Evolutionary conservation across 2,797 vertebrate genomes (phyloP).

Genomic region (Chlorospingus flavigularis): DNA sequence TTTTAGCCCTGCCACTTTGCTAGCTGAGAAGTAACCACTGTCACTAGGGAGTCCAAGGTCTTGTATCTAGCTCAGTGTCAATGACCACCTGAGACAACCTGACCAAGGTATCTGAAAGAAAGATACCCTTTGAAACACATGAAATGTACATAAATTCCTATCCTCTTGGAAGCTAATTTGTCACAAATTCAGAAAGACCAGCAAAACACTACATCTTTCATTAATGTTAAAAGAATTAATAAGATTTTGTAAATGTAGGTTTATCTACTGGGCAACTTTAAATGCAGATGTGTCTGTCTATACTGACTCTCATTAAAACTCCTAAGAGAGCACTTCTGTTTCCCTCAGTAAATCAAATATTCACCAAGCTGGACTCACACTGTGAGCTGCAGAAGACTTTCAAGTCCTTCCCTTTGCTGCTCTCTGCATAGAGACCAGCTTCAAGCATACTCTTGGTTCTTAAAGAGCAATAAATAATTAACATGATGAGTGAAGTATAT

Average conservation of each 20-base stretch:
- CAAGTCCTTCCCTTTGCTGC: neutral
- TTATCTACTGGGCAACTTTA: neutral
- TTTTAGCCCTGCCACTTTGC: neutral
- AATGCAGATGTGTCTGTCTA: neutral
- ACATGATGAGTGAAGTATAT: neutral
- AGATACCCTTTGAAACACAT: neutral
- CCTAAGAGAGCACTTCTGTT: neutral
- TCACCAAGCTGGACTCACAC: neutral
- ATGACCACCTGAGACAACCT: neutral
- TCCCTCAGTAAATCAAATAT: neutral
- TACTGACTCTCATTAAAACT: neutral
- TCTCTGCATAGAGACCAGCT: neutral
- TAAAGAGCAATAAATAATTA: neutral
- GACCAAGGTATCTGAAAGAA: neutral
- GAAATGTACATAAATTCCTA: neutral
- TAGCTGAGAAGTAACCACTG: neutral
- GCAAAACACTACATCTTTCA: neutral
- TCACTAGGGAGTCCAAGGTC: neutral
- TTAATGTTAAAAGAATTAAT: neutral
- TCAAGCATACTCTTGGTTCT: neutral
- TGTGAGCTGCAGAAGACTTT: neutral
- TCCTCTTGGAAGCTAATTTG: neutral
- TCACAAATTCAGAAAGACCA: neutral
- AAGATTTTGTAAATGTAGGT: neutral
- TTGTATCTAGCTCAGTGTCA: neutral